Base-by-base conservation (phyloP, 2,113 vertebrate genomes). In the Rhinichthys klamathensis region DNA sequence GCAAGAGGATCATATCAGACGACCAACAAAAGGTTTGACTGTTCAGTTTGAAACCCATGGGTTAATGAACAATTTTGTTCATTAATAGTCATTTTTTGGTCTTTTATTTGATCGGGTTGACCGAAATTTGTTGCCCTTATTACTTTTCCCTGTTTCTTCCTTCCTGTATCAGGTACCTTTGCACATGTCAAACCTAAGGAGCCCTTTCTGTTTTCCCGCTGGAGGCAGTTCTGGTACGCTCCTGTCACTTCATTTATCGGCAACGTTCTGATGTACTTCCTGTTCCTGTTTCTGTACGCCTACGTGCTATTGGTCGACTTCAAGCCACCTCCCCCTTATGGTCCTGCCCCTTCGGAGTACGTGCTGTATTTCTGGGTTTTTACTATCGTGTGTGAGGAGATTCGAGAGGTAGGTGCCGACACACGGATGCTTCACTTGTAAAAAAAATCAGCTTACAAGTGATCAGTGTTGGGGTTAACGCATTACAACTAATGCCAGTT, bases 331-430 rank as follows among this genome's bases (percentile, higher is more conserved):
- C 91, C 75, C 0, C 95, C 95, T 0, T 0, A 49, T 0, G 94
- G 94, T 56, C 95, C 94, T 0, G 80, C 93, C 32, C n/a, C 73
- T 3, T 23, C 87, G 0, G 97, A 97, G 89, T 91, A 92, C 32
- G 87, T 96, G 84, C 94, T 98, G 12, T 98, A 97, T 91, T 95
- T 97, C 91, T 97, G 96, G 96, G 95, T 95, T 21, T 97, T 97
- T 91, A 97, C 96, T 0, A 94, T 98, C 8, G 94, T 97, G 27
- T 98, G 96, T 13, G 97, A 97, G 89, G 97, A 97, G 92, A 90
- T 97, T 69, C 93, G 96, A 23, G 94, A 97, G 94, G 95, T 95
- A 85, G 75, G 5, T 27, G 44, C 0, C 18, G 7, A 56, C 54
- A n/a, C n/a, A 56, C 18, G 2, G 6, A 2, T 7, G 18, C 51